phyloP scores from a whole-genome alignment of 2,113 vertebrate genomes.

The Monopterus albus region DNA sequence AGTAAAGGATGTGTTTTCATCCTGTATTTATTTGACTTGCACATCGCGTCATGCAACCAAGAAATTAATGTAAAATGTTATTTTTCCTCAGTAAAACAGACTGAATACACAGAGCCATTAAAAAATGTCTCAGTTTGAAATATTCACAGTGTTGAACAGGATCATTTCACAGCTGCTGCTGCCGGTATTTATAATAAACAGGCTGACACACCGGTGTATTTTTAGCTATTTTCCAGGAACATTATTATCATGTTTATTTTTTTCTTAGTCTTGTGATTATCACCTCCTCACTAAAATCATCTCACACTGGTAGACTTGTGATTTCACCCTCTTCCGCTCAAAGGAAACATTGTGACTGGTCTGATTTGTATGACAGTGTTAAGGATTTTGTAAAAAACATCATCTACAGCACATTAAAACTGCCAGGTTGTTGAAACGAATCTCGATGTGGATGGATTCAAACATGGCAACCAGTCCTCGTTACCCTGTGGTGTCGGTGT shows the following conservation, averaged over 20 bases:
- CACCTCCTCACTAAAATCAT: constrained; percentile 68
- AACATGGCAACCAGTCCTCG: constrained; percentile 14
- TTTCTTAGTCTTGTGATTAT: constrained; percentile 71
- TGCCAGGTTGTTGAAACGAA: not conserved
- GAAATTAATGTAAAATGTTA: constrained; percentile 36
- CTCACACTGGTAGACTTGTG: constrained; percentile 65
- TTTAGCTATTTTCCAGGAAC: constrained; percentile 66
- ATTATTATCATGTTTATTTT: constrained; percentile 69
- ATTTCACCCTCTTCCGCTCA: constrained; percentile 41
- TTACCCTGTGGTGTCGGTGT: constrained; percentile 36
- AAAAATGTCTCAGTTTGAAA: constrained; percentile 30
- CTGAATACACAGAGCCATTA: constrained; percentile 25
- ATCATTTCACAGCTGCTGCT: constrained; percentile 62
- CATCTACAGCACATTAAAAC: no score
- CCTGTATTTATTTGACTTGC: constrained; percentile 10
- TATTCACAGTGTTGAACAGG: constrained; percentile 48
- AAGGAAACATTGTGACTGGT: constrained; percentile 54
- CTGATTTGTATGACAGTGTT: constrained; percentile 30
- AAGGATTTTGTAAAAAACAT: no score
- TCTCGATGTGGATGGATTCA: constrained; percentile 13
- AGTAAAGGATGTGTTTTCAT: constrained; percentile 11
- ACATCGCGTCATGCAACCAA: constrained; percentile 3
- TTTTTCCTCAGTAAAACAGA: constrained; percentile 30
- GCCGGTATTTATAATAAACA: constrained; percentile 70
- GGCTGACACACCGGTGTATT: constrained; percentile 61